phyloP scores from a whole-genome alignment of 64 coral and sea anemone genomes.

The Montipora efflorescens region DNA sequence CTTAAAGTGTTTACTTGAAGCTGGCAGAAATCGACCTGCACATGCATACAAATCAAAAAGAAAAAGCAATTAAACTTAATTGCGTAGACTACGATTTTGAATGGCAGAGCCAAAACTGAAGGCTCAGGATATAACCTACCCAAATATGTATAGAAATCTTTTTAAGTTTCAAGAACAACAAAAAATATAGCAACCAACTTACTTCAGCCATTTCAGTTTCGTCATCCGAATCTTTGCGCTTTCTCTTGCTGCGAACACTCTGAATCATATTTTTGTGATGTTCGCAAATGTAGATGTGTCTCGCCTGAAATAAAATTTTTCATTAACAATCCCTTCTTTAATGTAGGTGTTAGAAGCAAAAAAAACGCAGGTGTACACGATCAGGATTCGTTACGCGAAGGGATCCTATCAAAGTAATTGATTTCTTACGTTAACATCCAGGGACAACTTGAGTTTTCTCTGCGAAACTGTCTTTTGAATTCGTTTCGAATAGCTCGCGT shows the following conservation, averaged over 20 bases:
- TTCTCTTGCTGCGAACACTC: conserved; percentile 97
- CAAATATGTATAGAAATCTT: too few relatives aligned
- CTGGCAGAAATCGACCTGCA: conserved; percentile 92
- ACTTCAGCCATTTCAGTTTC: conserved; percentile 90
- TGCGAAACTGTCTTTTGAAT: conserved; percentile 99
- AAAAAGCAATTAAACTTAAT: conserved; percentile 6
- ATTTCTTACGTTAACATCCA: conserved; percentile 84
- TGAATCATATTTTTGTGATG: conserved; percentile 99
- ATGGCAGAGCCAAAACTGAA: background rate
- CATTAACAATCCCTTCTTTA: background rate
- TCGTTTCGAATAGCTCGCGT: conserved; percentile 99
- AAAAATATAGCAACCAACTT: conserved; percentile 15
- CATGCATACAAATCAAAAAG: too few relatives aligned
- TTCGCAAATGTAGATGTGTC: conserved; percentile 98
- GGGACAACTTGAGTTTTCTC: conserved; percentile 96
- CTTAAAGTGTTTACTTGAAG: conserved; percentile 95
- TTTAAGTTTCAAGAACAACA: background rate
- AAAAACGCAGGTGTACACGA: background rate
- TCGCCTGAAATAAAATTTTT: conserved; percentile 67
- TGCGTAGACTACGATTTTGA: too few relatives aligned
- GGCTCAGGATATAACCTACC: background rate
- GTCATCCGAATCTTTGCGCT: conserved; percentile 99
- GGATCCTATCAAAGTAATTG: conserved; percentile 22
- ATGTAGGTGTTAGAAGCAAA: conserved; percentile 1
- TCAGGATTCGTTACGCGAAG: background rate